Percentiles rank a stretch among this genome's conserved stretches.
Conservation (phyloP, 2,797 vertebrate genomes). For the Alcedo atthis region DNA sequence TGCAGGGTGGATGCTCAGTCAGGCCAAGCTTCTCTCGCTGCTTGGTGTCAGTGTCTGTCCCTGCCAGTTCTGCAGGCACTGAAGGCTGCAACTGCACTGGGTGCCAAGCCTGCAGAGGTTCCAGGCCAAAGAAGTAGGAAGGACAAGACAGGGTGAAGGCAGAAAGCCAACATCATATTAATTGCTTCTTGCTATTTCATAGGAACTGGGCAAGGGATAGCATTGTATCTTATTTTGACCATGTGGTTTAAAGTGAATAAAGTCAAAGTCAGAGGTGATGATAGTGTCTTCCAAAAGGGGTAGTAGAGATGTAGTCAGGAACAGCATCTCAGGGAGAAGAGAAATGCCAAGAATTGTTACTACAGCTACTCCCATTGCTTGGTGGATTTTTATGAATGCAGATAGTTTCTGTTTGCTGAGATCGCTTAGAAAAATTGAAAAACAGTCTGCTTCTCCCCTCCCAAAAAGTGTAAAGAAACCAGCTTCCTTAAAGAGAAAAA, state of each 20-base stretch:
- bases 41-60: not conserved
- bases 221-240: not conserved
- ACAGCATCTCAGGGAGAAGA: not conserved
- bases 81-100: not conserved
- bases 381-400: constrained; percentile 28
- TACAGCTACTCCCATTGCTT: not conserved
- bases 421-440: not conserved
- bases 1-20: not conserved
- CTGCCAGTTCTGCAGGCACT: not conserved
- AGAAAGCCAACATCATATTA: not conserved
- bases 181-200: not conserved
- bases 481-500: not conserved
- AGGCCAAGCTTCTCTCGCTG: not conserved
- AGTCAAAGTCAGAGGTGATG: constrained; percentile 1
- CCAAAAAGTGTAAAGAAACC: not conserved
- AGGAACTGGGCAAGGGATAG: not conserved
- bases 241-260: not conserved
- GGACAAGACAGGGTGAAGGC: not conserved
- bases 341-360: not conserved
- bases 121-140: not conserved
- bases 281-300: not conserved
- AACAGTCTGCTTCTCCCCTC: not conserved
- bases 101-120: not conserved
- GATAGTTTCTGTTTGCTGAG: constrained; percentile 39
- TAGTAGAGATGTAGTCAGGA: not conserved